Percentiles rank a stretch among this genome's conserved stretches.
Evolutionary conservation across 2,797 vertebrate species (phyloP).

Genomic region (Chromis chromis): DNA sequence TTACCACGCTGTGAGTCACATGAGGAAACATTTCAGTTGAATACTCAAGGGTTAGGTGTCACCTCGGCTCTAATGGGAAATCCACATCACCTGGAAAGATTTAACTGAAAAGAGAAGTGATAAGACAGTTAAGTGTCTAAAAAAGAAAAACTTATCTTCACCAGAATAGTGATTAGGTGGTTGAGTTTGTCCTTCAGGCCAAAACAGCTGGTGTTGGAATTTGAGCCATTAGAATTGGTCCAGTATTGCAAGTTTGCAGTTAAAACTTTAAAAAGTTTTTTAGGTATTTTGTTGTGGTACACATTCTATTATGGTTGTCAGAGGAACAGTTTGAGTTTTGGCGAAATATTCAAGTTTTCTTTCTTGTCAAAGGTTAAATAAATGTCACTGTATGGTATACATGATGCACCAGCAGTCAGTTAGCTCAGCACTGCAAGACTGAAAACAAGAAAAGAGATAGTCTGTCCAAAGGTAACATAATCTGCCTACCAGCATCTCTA

Average conservation of each 20-base stretch:
- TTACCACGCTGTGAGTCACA: slow-evolving; percentile 38
- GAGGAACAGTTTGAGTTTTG: neutral
- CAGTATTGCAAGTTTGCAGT: neutral
- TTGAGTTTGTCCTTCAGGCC: neutral
- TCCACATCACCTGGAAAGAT: slow-evolving; percentile 45
- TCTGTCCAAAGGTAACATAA: neutral
- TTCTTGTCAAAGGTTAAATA: neutral
- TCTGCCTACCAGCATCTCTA: neutral
- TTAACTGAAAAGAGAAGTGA: slow-evolving; percentile 28
- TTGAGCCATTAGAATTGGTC: neutral
- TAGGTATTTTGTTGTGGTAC: neutral
- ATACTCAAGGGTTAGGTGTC: slow-evolving; percentile 44
- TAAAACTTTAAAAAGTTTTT: neutral
- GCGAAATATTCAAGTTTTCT: neutral
- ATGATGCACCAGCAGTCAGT: neutral
- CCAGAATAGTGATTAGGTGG: slow-evolving; percentile 1
- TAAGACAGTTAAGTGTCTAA: slow-evolving; percentile 14
- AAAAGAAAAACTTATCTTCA: neutral
- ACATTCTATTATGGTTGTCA: neutral
- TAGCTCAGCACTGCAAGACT: neutral
- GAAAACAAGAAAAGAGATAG: neutral
- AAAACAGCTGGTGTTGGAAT: neutral
- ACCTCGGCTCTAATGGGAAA: slow-evolving; percentile 52
- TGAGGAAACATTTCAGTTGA: slow-evolving; percentile 56
- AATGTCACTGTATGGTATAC: neutral